phyloP scores from a whole-genome alignment of 2,888 invertebrate species.

The Yponomeuta evonymella region DNA sequence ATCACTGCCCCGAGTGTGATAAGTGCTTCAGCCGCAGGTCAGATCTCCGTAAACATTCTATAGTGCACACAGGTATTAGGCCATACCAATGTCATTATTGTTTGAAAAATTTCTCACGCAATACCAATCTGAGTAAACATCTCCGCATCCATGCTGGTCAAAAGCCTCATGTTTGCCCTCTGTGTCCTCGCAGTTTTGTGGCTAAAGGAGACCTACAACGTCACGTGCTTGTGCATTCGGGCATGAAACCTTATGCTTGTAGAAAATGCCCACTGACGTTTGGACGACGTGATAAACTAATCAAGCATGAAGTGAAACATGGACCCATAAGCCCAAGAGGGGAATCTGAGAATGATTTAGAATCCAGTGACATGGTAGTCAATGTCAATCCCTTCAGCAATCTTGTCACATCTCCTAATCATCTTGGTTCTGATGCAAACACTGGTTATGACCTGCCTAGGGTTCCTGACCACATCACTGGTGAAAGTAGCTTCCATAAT shows the following conservation, averaged over 20 bases:
- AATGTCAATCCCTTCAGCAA: constrained; percentile 77
- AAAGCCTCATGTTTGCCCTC: constrained; percentile 82
- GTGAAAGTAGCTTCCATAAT: constrained; percentile 63
- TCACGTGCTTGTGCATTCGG: constrained; percentile 81
- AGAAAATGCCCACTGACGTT: constrained; percentile 80
- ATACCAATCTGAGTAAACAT: constrained; percentile 86
- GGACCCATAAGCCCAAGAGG: constrained; percentile 47
- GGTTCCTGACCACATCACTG: constrained; percentile 71
- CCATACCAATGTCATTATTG: constrained; percentile 85
- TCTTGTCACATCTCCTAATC: constrained; percentile 60
- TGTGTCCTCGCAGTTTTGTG: constrained; percentile 84
- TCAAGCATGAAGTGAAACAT: constrained; percentile 80
- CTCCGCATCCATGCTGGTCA: constrained; percentile 82
- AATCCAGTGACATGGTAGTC: constrained; percentile 75
- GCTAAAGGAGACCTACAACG: constrained; percentile 80
- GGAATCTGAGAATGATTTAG: constrained; percentile 44
- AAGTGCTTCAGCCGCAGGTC: constrained; percentile 82
- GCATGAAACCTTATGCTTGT: constrained; percentile 80
- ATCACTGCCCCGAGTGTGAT: constrained; percentile 81
- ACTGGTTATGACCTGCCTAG: constrained; percentile 63
- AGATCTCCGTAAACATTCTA: constrained; percentile 83
- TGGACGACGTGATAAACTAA: constrained; percentile 80
- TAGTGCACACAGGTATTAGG: constrained; percentile 85
- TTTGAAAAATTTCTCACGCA: constrained; percentile 84
- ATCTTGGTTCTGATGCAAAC: constrained; percentile 42